phyloP scores from a whole-genome alignment of 2,797 vertebrate species.

The Halcyon smyrnensis region DNA sequence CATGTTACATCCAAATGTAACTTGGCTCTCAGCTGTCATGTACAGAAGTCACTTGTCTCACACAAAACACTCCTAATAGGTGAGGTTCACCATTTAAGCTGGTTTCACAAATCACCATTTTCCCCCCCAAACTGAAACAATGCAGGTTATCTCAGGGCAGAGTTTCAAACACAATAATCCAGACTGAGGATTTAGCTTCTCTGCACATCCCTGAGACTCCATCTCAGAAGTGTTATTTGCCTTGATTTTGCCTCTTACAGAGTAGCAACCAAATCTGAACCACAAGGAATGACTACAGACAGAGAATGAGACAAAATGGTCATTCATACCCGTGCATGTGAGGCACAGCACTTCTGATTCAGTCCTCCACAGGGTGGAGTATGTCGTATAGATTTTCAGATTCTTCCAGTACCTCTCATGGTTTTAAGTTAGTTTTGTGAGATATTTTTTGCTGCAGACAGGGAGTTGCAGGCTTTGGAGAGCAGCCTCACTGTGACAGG shows the following conservation, averaged over 20 bases:
- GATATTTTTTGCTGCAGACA: neutral
- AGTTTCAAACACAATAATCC: neutral
- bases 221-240: neutral
- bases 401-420: neutral
- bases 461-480: neutral
- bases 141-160: neutral
- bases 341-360: neutral
- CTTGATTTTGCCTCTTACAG: neutral
- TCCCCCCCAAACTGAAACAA: neutral
- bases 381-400: neutral
- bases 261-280: neutral
- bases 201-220: neutral
- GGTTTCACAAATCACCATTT: neutral
- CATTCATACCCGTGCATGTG: neutral
- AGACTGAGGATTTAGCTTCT: neutral
- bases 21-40: neutral
- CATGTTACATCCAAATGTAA: neutral
- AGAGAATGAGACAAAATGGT: neutral
- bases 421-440: neutral
- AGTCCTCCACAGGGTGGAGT: neutral
- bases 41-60: neutral
- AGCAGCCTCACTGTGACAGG: neutral
- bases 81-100: neutral
- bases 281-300: neutral
- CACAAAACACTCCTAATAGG: neutral